phyloP scores from a whole-genome alignment of 1,140 invertebrate species.

The Goniozus legneri region DNA sequence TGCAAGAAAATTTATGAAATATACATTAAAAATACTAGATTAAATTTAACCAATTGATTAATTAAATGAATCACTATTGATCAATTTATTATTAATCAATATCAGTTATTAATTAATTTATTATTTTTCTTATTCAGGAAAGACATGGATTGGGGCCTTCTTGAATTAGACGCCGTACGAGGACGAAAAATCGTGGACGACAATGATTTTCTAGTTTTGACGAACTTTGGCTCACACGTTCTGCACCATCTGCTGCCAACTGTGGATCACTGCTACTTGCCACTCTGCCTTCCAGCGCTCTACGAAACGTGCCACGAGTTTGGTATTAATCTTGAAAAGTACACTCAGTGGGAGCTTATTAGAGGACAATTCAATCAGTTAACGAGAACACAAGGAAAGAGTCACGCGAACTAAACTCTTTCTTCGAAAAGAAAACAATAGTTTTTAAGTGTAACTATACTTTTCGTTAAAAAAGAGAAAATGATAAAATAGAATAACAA shows the following conservation, averaged over 20 bases:
- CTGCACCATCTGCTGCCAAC: slow-evolving; percentile 82
- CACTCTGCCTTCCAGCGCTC: slow-evolving; percentile 64
- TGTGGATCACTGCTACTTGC: slow-evolving; percentile 70
- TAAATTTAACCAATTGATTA: too few species aligned
- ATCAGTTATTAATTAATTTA: neutral
- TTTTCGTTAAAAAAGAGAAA: too few species aligned
- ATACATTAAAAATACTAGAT: too few species aligned
- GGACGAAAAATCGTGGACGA: slow-evolving; percentile 69
- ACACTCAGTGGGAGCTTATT: slow-evolving; percentile 60
- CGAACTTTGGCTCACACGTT: slow-evolving; percentile 72
- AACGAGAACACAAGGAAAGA: slow-evolving; percentile 52
- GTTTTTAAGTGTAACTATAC: neutral
- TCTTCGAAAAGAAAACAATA: neutral
- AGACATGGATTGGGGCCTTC: slow-evolving; percentile 73
- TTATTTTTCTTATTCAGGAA: slow-evolving; percentile 38
- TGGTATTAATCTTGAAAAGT: slow-evolving; percentile 55
- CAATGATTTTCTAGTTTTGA: slow-evolving; percentile 65
- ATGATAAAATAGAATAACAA: too few species aligned
- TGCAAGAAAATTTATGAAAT: too few species aligned
- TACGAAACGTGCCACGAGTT: slow-evolving; percentile 70
- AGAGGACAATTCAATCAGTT: slow-evolving; percentile 69
- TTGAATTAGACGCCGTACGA: slow-evolving; percentile 72
- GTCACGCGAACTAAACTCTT: slow-evolving; percentile 1
- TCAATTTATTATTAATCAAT: too few species aligned
- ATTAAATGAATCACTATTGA: too few species aligned